Evolutionary conservation across 1,140 invertebrate species (phyloP).

Genomic region (Drosophila subpulchrella): DNA sequence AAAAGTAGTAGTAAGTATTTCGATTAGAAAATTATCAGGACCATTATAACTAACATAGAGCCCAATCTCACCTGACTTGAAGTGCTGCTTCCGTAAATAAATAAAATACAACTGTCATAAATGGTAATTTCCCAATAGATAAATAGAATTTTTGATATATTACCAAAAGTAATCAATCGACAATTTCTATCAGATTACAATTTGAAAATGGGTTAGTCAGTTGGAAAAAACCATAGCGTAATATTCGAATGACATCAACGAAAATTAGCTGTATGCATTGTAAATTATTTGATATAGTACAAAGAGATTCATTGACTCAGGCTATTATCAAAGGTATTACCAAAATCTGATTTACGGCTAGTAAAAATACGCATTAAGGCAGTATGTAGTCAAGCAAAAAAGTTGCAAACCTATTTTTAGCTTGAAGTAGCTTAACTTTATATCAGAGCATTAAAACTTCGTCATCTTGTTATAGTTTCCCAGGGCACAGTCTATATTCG

Average conservation of each 20-base stretch:
- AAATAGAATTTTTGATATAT: slow-evolving; percentile 31
- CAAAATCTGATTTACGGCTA: neutral
- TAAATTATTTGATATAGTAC: slow-evolving; percentile 7
- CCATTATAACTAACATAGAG: slow-evolving; percentile 28
- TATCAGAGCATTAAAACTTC: slow-evolving; percentile 17
- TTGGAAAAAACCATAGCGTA: neutral
- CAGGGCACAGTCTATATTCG: neutral
- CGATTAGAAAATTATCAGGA: slow-evolving; percentile 7
- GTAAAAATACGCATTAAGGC: neutral
- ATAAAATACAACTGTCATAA: slow-evolving; percentile 22
- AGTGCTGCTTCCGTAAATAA: slow-evolving; percentile 32
- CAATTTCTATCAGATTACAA: slow-evolving; percentile 20
- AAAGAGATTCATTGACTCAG: neutral
- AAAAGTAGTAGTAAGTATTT: slow-evolving; percentile 40
- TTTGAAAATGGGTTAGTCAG: slow-evolving; percentile 11
- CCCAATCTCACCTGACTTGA: slow-evolving; percentile 6
- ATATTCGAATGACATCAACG: neutral
- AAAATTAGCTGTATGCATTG: slow-evolving; percentile 2
- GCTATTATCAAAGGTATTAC: slow-evolving; percentile 9
- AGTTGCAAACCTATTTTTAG: slow-evolving; percentile 2
- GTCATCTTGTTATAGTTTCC: neutral
- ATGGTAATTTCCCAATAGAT: slow-evolving; percentile 19
- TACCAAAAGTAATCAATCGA: slow-evolving; percentile 28
- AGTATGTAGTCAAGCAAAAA: neutral
- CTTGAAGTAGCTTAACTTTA: neutral